A percentile compares a stretch with the other conserved stretches of the same genome.
phyloP scores from a whole-genome alignment of 2,113 vertebrate species.

The Suricata suricatta region DNA sequence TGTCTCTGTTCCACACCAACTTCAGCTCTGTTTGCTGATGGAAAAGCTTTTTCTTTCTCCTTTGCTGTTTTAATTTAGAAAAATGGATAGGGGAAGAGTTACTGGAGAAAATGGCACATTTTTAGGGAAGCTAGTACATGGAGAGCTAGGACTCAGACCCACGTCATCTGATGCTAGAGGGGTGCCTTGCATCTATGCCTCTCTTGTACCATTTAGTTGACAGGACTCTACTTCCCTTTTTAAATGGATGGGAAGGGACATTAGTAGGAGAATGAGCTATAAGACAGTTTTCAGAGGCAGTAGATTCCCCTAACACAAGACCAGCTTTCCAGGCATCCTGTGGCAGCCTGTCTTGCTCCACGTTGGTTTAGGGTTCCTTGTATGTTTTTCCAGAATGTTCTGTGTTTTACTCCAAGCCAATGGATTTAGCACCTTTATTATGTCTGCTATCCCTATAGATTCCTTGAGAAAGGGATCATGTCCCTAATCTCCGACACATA shows the following conservation, averaged over 20 bases:
- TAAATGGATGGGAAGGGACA: neutral
- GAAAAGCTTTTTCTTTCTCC: neutral
- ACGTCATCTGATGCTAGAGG: neutral
- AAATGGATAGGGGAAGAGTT: neutral
- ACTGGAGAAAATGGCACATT: neutral
- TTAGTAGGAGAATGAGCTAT: neutral
- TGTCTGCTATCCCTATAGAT: neutral
- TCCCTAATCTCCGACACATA: neutral
- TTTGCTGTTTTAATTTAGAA: slow-evolving; percentile 9
- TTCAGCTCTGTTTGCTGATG: slow-evolving; percentile 4
- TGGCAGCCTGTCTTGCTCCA: neutral
- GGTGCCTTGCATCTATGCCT: neutral
- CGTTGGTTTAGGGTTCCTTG: neutral
- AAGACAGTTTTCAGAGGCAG: neutral
- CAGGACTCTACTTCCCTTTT: neutral
- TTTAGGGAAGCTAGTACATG: neutral
- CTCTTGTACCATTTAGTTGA: neutral
- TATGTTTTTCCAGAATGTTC: neutral
- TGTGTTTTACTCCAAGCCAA: neutral
- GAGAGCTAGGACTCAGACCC: neutral
- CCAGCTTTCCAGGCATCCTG: neutral
- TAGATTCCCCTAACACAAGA: neutral
- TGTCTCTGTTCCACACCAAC: neutral
- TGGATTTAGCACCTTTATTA: neutral
- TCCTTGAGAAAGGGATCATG: neutral